phyloP scores from a whole-genome alignment of 2,113 vertebrate genomes.

The Sterna hirundo region DNA sequence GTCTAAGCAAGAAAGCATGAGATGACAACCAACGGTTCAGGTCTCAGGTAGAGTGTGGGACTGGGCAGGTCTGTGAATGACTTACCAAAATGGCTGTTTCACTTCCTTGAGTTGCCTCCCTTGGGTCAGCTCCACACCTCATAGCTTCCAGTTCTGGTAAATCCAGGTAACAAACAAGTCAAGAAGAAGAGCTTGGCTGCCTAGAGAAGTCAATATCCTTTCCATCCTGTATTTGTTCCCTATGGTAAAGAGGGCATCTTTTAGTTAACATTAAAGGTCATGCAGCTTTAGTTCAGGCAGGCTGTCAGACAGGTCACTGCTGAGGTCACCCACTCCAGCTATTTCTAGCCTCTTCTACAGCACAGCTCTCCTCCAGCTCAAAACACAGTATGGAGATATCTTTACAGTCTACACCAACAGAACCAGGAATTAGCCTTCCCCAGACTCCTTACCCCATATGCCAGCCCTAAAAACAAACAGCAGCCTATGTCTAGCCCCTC shows the following conservation, averaged over 20 bases:
- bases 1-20: neutral
- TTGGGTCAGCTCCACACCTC: neutral
- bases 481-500: neutral
- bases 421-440: neutral
- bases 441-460: neutral
- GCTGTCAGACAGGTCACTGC: constrained; percentile 59
- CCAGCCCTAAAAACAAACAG: neutral
- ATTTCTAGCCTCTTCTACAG: constrained; percentile 56
- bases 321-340: constrained; percentile 54
- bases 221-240: neutral
- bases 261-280: constrained; percentile 70
- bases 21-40: neutral
- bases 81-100: neutral
- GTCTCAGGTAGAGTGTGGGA: neutral
- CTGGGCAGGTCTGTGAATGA: neutral
- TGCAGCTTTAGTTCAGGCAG: constrained; percentile 75
- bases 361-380: constrained; percentile 49
- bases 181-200: neutral
- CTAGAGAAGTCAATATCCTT: neutral
- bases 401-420: neutral
- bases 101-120: neutral
- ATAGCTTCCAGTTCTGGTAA: neutral
- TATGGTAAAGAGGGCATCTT: neutral
- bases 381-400: neutral
- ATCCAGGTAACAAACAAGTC: neutral